phyloP scores from a whole-genome alignment of 2,888 invertebrate genomes.

The Drosophila aldrichi region DNA sequence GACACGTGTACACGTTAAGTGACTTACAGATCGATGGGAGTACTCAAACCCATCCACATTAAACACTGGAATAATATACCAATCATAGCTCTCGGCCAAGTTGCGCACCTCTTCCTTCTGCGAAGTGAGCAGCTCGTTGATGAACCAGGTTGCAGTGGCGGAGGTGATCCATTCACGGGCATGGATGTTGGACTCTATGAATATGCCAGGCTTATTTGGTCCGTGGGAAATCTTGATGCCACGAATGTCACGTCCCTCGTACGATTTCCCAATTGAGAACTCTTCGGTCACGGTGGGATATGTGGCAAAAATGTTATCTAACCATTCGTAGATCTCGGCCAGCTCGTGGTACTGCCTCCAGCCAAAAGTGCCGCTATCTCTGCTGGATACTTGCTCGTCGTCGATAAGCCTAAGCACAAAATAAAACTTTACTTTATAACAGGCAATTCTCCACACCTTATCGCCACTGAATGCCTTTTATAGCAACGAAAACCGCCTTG shows the following conservation, averaged over 20 bases:
- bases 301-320: constrained; percentile 85
- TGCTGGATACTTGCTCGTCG: constrained; percentile 82
- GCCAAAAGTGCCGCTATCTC: constrained; percentile 83
- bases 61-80: constrained; percentile 90
- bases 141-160: constrained; percentile 89
- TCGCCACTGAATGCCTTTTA: constrained; percentile 1
- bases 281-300: constrained; percentile 84
- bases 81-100: constrained; percentile 89
- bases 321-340: constrained; percentile 87
- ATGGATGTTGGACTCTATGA: constrained; percentile 89
- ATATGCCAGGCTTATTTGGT: constrained; percentile 86
- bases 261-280: constrained; percentile 86
- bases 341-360: constrained; percentile 88
- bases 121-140: constrained; percentile 90
- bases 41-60: constrained; percentile 92
- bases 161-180: constrained; percentile 91
- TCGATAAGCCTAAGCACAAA: constrained; percentile 85
- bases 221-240: constrained; percentile 86
- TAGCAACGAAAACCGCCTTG: background rate
- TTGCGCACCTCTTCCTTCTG: constrained; percentile 86
- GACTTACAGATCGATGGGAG: constrained; percentile 88
- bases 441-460: constrained; percentile 14
- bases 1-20: too few relatives aligned
- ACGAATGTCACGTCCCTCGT: constrained; percentile 87
- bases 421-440: constrained; percentile 41